Percentiles rank a stretch among this genome's conserved stretches.
phyloP scores from a whole-genome alignment of 2,797 vertebrate species.

The Eurystomus glaucurus region DNA sequence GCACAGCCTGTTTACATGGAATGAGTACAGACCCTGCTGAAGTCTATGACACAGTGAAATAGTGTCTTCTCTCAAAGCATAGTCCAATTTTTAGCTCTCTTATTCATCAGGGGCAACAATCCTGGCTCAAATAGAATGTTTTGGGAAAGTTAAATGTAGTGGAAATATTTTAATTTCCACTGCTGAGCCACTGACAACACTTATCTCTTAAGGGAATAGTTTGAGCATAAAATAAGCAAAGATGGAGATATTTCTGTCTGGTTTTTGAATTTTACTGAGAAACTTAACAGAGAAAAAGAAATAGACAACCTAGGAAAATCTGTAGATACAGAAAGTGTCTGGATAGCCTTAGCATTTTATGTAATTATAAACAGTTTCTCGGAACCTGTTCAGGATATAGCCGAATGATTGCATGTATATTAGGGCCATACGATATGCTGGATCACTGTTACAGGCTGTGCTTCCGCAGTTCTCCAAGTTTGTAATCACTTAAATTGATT shows the following conservation, averaged over 20 bases:
- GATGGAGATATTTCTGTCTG: not conserved
- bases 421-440: not conserved
- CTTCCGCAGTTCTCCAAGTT: not conserved
- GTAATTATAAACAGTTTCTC: not conserved
- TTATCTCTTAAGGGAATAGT: not conserved
- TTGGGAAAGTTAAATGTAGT: not conserved
- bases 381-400: not conserved
- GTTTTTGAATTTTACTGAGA: not conserved
- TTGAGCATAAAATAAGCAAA: not conserved
- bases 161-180: slow-evolving; percentile 11
- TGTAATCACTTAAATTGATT: slow-evolving; percentile 23
- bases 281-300: not conserved
- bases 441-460: not conserved
- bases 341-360: not conserved
- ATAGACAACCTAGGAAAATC: not conserved
- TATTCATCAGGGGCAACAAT: not conserved
- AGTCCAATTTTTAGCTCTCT: not conserved
- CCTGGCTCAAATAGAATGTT: not conserved
- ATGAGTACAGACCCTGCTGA: not conserved
- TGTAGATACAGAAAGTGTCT: not conserved
- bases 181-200: not conserved
- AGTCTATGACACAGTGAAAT: not conserved
- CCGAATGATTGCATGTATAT: not conserved
- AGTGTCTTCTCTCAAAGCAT: not conserved
- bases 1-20: not conserved